phyloP scores from a whole-genome alignment of 2,888 invertebrate genomes.

The Cancer borealis region DNA sequence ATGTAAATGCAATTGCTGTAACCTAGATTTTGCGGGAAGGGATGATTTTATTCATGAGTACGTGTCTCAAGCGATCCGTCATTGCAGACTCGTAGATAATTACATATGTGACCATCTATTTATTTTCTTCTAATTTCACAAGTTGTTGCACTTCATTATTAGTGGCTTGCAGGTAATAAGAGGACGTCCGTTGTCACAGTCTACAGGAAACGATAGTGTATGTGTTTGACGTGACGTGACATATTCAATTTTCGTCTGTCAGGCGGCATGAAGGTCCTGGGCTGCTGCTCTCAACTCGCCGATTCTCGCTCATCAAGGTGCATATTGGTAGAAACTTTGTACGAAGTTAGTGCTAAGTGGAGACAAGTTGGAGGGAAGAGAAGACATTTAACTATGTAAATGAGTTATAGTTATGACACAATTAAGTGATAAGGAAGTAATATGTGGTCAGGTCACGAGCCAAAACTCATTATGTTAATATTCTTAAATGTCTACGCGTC shows the following conservation, averaged over 20 bases:
- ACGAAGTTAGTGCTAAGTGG: background rate
- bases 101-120: background rate
- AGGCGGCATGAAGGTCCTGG: background rate
- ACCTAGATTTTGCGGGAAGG: background rate
- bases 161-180: background rate
- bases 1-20: background rate
- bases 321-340: conserved; percentile 23
- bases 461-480: background rate
- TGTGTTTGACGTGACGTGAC: background rate
- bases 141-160: background rate
- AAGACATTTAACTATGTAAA: conserved; percentile 13
- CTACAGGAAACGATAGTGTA: background rate
- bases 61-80: background rate
- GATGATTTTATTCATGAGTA: background rate
- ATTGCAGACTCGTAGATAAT: background rate
- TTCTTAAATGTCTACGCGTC: no score
- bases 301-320: background rate
- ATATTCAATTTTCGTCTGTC: background rate
- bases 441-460: background rate
- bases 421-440: background rate
- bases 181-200: background rate
- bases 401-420: background rate
- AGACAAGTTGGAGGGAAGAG: background rate
- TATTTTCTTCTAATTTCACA: background rate
- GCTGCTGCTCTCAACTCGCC: background rate